These are phyloP conservation scores for Caenorhabditis parvicauda DNA, from an alignment of 2,888 invertebrate species.

Conservation along the genomic window DNA sequence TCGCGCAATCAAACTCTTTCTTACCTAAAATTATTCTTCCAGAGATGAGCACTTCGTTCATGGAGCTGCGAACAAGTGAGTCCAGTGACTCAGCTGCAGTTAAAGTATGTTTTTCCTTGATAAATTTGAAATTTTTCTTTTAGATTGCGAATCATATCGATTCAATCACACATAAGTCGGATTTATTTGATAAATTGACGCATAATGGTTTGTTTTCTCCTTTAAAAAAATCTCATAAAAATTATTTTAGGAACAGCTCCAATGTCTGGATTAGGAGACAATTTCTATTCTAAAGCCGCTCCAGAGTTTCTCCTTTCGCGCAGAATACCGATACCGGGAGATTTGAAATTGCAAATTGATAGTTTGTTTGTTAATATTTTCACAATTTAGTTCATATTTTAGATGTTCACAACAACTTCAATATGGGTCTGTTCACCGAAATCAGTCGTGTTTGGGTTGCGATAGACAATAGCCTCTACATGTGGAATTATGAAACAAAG, in stretches of 20 bases:
- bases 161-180: conserved; percentile 26
- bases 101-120: conserved; percentile 5
- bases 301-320: conserved; percentile 36
- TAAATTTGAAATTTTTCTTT: neutral
- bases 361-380: conserved; percentile 28
- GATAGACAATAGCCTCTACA: conserved; percentile 93
- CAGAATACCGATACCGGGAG: conserved; percentile 47
- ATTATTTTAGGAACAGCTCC: conserved; percentile 27
- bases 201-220: conserved; percentile 15
- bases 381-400: conserved; percentile 25
- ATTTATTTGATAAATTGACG: conserved; percentile 29
- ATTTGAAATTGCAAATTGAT: conserved; percentile 51
- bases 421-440: conserved; percentile 95
- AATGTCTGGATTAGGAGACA: conserved; percentile 45
- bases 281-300: conserved; percentile 28
- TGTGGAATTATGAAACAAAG: conserved; percentile 95
- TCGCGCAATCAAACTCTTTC: too few relatives aligned
- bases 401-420: conserved; percentile 93
- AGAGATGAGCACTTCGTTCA: conserved; percentile 25
- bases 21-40: too few relatives aligned
- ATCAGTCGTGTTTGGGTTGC: conserved; percentile 94
- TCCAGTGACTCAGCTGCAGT: conserved; percentile 33
- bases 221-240: neutral
- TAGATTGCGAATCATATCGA: conserved; percentile 31
- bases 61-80: conserved; percentile 25